phyloP scores from a whole-genome alignment of 2,113 vertebrate species.

The Solea senegalensis region DNA sequence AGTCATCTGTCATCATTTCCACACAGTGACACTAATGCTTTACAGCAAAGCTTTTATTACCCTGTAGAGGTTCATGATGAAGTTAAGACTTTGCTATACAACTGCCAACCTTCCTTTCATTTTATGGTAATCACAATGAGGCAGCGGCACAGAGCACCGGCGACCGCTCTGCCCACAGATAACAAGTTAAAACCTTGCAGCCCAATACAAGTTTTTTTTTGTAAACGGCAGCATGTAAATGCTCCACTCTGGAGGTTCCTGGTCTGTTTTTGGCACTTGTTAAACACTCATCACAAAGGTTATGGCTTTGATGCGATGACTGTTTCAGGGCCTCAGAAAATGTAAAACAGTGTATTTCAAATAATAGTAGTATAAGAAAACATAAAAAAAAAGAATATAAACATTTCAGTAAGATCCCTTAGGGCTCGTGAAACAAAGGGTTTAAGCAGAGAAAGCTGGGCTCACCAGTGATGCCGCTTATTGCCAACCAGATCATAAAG shows the following conservation, averaged over 20 bases:
- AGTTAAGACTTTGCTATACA: slow-evolving; percentile 26
- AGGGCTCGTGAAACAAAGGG: no score
- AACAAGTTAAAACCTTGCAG: not conserved
- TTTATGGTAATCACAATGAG: slow-evolving; percentile 15
- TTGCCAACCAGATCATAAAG: not conserved
- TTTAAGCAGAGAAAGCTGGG: not conserved
- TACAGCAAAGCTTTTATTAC: slow-evolving; percentile 46
- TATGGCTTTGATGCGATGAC: not conserved
- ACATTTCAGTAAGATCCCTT: no score
- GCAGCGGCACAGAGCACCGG: not conserved
- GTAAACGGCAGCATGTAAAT: not conserved
- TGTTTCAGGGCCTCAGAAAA: no score
- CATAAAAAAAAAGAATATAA: no score
- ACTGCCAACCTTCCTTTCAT: slow-evolving; percentile 26
- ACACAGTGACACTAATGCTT: slow-evolving; percentile 24
- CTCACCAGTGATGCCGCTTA: not conserved
- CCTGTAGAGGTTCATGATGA: slow-evolving; percentile 28
- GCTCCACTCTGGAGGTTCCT: not conserved
- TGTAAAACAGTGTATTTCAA: no score
- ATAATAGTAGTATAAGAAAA: no score
- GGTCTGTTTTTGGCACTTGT: not conserved
- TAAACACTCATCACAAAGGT: not conserved
- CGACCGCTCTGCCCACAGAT: not conserved
- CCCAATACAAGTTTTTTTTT: no score
- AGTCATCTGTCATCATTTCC: slow-evolving; percentile 42